Percentiles rank a stretch among this genome's conserved stretches.
Evolutionary conservation across 2,888 invertebrate species (phyloP).

Genomic region (Pandemis corylana): DNA sequence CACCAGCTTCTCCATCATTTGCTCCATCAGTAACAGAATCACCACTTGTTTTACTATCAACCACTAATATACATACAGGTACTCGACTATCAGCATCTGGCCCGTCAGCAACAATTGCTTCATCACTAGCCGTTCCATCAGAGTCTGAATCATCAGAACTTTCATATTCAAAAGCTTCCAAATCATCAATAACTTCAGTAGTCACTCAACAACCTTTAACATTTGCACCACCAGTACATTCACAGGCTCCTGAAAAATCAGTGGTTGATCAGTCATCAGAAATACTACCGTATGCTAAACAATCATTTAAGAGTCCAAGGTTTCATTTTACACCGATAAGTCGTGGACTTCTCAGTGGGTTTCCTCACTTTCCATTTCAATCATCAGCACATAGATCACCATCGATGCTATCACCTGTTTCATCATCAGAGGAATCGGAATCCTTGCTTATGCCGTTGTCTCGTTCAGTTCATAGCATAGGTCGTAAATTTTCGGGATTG

Average conservation of each 20-base stretch:
- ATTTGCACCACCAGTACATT: neutral
- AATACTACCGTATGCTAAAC: neutral
- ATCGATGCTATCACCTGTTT: neutral
- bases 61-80: too few relatives aligned
- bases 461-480: neutral
- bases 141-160: neutral
- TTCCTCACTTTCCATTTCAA: neutral
- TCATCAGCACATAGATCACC: neutral
- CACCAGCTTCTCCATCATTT: neutral
- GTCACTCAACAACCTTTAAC: neutral
- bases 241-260: neutral
- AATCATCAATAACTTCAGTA: neutral
- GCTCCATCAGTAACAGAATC: neutral
- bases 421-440: neutral
- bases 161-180: neutral
- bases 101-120: neutral
- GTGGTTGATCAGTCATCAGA: neutral
- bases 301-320: neutral
- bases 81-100: neutral
- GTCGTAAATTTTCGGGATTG: neutral
- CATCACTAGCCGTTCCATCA: neutral
- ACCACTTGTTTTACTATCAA: neutral
- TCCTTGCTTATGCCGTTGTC: neutral
- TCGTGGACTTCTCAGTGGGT: neutral
- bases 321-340: neutral